These are phyloP conservation scores for Nebria brevicollis DNA, from an alignment of 2,888 invertebrate genomes.

Conservation along the genomic window DNA sequence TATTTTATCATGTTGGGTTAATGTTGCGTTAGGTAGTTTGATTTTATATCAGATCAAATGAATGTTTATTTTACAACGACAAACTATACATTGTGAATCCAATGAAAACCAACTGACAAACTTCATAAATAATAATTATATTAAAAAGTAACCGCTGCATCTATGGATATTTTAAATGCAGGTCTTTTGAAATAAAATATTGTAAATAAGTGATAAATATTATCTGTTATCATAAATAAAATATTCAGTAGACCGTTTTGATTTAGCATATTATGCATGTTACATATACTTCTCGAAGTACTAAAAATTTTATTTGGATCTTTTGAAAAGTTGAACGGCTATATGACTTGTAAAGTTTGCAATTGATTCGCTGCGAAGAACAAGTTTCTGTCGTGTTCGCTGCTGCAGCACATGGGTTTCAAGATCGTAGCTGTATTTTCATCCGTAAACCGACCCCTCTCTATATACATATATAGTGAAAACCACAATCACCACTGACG, in stretches of 20 bases:
- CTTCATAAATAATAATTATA: no score
- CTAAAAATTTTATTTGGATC: background rate
- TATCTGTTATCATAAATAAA: background rate
- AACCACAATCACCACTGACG: slow-evolving; percentile 8
- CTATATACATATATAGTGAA: background rate
- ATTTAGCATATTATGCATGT: background rate
- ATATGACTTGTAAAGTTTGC: background rate
- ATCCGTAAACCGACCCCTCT: background rate
- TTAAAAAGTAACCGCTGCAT: no score
- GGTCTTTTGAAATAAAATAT: no score
- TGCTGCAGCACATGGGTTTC: background rate
- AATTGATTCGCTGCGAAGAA: background rate
- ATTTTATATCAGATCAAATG: background rate
- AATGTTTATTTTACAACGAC: background rate
- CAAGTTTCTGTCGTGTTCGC: background rate
- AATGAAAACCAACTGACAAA: background rate
- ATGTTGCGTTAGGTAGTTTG: background rate
- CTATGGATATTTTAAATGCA: no score
- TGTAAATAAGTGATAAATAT: no score
- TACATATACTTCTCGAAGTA: background rate
- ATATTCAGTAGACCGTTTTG: background rate
- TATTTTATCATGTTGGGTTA: background rate
- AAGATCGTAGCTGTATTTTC: background rate
- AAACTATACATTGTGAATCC: background rate
- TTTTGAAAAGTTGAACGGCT: background rate